phyloP scores from a whole-genome alignment of 2,888 invertebrate species.

The Caenorhabditis sinica region DNA sequence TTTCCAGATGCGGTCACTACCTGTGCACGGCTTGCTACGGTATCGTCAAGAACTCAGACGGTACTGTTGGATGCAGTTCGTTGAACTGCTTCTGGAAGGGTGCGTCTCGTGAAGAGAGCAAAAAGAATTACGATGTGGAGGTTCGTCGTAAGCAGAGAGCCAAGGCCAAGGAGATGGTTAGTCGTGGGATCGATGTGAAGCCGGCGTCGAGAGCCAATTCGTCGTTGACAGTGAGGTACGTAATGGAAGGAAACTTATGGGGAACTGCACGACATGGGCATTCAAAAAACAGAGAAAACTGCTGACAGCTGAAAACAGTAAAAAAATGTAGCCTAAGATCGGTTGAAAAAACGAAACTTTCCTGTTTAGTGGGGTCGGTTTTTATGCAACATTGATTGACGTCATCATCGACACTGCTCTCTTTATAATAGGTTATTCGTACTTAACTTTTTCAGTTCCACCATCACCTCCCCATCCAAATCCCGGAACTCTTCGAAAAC shows the following conservation, averaged over 20 bases:
- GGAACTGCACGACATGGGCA: too few relatives aligned
- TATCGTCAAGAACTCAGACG: conserved; percentile 57
- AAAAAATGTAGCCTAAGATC: too few relatives aligned
- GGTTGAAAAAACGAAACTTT: too few relatives aligned
- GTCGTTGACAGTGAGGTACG: background rate
- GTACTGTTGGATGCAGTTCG: conserved; percentile 54
- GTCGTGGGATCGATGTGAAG: conserved; percentile 51
- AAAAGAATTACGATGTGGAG: conserved; percentile 39
- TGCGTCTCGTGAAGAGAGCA: conserved; percentile 29
- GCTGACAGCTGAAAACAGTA: too few relatives aligned
- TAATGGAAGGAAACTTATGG: too few relatives aligned
- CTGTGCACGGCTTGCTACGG: conserved; percentile 58
- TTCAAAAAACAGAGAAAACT: too few relatives aligned
- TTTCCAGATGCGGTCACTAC: conserved; percentile 60
- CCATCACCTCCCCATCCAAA: background rate
- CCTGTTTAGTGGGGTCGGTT: too few relatives aligned
- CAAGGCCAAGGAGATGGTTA: conserved; percentile 44
- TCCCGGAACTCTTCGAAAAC: background rate
- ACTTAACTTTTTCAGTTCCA: background rate
- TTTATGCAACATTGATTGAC: too few relatives aligned
- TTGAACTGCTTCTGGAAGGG: conserved; percentile 53
- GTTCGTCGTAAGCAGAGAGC: conserved; percentile 44
- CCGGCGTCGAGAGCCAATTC: conserved; percentile 22
- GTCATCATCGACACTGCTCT: too few relatives aligned
- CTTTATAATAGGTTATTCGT: too few relatives aligned